These are phyloP conservation scores for Gulo gulo DNA, from an alignment of 2,113 vertebrate species.

Conservation along the genomic window DNA sequence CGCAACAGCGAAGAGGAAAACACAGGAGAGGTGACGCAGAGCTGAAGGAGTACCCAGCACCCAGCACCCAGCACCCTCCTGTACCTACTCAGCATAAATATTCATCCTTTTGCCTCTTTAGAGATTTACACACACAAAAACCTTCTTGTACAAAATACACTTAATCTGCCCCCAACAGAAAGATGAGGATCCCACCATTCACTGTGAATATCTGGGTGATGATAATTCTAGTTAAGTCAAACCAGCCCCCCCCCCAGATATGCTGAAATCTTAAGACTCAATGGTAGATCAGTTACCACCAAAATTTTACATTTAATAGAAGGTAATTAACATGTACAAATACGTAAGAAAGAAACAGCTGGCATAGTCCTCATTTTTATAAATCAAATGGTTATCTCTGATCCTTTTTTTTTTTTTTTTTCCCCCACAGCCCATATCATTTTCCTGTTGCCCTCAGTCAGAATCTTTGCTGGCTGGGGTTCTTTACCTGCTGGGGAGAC, in stretches of 20 bases:
- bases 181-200: not conserved
- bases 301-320: not conserved
- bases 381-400: not conserved
- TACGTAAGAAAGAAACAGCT: not conserved
- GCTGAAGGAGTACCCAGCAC: not conserved
- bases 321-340: not conserved
- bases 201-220: not conserved
- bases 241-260: no score
- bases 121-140: not conserved
- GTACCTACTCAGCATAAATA: not conserved
- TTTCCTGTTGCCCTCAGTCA: not conserved
- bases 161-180: not conserved
- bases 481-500: not conserved
- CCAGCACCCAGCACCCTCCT: not conserved
- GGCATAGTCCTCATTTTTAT: not conserved
- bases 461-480: not conserved
- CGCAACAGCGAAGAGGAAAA: not conserved
- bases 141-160: not conserved
- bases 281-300: not conserved
- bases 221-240: not conserved
- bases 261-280: not conserved
- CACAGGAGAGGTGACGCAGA: not conserved
- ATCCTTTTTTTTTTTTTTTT: no score
- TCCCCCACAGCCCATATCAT: not conserved
- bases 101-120: not conserved